Base-by-base conservation (phyloP, 2,797 vertebrate species). In the Cuculus canorus region DNA sequence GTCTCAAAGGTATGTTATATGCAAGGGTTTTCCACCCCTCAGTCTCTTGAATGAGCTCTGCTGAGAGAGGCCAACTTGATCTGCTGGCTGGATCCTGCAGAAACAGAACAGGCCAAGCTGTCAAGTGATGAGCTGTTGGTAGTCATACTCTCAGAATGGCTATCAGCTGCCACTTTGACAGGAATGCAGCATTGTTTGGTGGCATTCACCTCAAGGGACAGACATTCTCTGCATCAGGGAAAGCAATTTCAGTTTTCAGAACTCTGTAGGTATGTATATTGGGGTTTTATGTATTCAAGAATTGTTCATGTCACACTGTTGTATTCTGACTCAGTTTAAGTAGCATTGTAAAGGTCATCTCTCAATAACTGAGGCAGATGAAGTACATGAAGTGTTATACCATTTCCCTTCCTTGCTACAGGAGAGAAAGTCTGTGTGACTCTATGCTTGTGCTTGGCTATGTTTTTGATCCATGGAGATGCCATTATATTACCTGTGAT, bases 121-220 rank as follows among this genome's bases (percentile, higher is more conserved):
- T 84, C 86, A 90, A 61, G 52, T 84, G 71, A 41, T 13, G 28
- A 69, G 33, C 50, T 50, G 61, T 9, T 1, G 0, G 82, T 43
- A 68, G 90, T 61, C 82, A 72, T n/a, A 11, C 54, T 61, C 37
- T 65, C 57, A 72, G 52, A 88, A 54, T 11, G 50, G 50, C 80
- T 82, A 84, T 63, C 92, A 93, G 66, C 80, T 91, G 88, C 80
- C 66, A 45, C 86, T 81, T 75, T 66, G 80, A 78, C 70, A 63
- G 43, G 48, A 90, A 76, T 81, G 72, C 86, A 95, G 43, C 45
- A 63, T 6, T 63, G 11, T 70, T 89, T 70, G 64, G 71, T 80
- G 82, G 48, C 39, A 70, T 72, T 86, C 43, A 78, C 76, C 41
- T 54, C 35, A n/a, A 19, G 7, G 24, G 43, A 78, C 54, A 69